A percentile compares a stretch with the other conserved stretches of the same genome.
Conservation (phyloP, 2,888 invertebrate species). For the Agonopterix alstromeriana region DNA sequence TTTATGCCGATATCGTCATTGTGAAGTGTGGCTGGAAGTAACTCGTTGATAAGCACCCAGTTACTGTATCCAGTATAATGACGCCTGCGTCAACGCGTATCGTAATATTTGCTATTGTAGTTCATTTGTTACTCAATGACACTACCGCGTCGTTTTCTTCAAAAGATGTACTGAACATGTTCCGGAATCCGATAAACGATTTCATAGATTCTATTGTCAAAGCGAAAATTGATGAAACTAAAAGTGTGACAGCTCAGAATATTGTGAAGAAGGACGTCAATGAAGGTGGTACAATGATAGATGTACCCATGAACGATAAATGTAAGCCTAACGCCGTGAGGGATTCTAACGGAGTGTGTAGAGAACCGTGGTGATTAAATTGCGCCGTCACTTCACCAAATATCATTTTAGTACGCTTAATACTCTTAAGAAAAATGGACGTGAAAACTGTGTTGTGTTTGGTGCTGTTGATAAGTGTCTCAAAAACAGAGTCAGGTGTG, state of each 20-base stretch:
- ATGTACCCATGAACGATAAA: slow-evolving; percentile 42
- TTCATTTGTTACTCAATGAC: slow-evolving; percentile 35
- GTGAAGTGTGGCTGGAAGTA: slow-evolving; percentile 23
- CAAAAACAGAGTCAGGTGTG: slow-evolving; percentile 9
- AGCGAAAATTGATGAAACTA: slow-evolving; percentile 3
- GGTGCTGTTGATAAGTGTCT: slow-evolving; percentile 13
- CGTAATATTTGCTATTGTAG: slow-evolving; percentile 42
- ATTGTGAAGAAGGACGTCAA: background rate
- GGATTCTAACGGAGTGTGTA: slow-evolving; percentile 52
- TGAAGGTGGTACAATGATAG: slow-evolving; percentile 38
- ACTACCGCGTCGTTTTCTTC: slow-evolving; percentile 32
- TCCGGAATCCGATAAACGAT: slow-evolving; percentile 55
- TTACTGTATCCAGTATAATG: slow-evolving; percentile 39
- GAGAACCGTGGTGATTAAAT: slow-evolving; percentile 46
- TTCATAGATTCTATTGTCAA: slow-evolving; percentile 24
- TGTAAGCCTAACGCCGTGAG: slow-evolving; percentile 32
- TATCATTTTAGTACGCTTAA: slow-evolving; percentile 35
- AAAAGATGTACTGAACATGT: slow-evolving; percentile 42
- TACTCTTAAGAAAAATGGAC: slow-evolving; percentile 33
- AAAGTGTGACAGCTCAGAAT: slow-evolving; percentile 6
- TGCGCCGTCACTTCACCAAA: slow-evolving; percentile 10
- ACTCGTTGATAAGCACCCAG: slow-evolving; percentile 36
- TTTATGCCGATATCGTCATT: background rate
- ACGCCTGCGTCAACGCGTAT: slow-evolving; percentile 46
- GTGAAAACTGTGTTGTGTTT: slow-evolving; percentile 25